These are phyloP conservation scores for Rhogogaster chlorosoma DNA, from an alignment of 2,888 invertebrate species.

Conservation along the genomic window DNA sequence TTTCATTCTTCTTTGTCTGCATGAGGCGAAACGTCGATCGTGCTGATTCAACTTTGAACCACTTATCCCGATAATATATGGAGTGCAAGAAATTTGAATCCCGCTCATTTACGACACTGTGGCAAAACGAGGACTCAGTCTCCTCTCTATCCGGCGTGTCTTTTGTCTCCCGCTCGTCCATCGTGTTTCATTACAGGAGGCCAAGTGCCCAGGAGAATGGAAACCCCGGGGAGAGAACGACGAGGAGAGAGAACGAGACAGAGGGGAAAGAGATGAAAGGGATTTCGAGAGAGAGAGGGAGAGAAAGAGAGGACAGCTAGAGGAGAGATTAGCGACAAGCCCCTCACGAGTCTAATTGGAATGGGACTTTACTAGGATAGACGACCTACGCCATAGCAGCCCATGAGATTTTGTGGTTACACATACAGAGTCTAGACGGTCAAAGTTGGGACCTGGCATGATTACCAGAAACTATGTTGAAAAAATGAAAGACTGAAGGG, in stretches of 20 bases:
- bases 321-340: not conserved
- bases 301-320: not conserved
- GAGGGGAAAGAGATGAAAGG: not conserved
- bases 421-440: not conserved
- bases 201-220: slow-evolving; percentile 1
- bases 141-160: not conserved
- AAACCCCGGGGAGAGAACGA: not conserved
- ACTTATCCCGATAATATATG: not conserved
- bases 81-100: not conserved
- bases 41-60: not conserved
- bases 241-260: not conserved
- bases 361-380: not conserved
- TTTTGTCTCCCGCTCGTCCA: slow-evolving; percentile 21
- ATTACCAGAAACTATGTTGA: not conserved
- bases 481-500: not conserved
- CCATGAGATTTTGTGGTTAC: not conserved
- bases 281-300: not conserved
- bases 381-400: not conserved
- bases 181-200: slow-evolving; percentile 32
- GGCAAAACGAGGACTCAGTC: slow-evolving; percentile 6
- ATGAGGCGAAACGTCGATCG: not conserved
- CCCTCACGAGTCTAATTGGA: slow-evolving; percentile 3
- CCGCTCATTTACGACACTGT: slow-evolving; percentile 9
- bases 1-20: not conserved
- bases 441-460: too few species aligned